Percentiles rank a stretch among this genome's conserved stretches.
Evolutionary conservation across 2,888 invertebrate genomes (phyloP).

Genomic region (Phalera bucephala): DNA sequence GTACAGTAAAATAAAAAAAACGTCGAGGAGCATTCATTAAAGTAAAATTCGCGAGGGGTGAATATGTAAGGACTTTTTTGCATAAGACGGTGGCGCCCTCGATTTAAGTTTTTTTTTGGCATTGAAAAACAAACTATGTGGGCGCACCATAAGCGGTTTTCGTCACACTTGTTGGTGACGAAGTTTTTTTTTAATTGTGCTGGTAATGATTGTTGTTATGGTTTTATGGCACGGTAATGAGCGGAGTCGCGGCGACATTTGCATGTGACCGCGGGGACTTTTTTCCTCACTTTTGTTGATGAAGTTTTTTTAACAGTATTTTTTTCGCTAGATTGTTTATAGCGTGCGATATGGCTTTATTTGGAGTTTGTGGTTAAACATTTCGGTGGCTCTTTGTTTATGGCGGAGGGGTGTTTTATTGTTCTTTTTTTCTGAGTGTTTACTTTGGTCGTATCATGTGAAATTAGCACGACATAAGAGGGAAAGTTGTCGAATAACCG

Average conservation of each 20-base stretch:
- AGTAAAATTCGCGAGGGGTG: constrained; percentile 81
- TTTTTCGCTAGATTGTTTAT: constrained; percentile 63
- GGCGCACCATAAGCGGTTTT: constrained; percentile 79
- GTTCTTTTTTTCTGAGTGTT: constrained; percentile 60
- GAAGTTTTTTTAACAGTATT: constrained; percentile 68
- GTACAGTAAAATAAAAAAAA: constrained; percentile 64
- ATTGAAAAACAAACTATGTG: constrained; percentile 75
- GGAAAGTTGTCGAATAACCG: constrained; percentile 13
- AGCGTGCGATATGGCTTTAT: constrained; percentile 68
- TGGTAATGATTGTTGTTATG: constrained; percentile 79
- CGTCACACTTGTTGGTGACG: constrained; percentile 75
- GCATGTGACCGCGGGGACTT: constrained; percentile 75
- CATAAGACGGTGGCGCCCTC: constrained; percentile 80
- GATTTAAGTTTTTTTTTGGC: constrained; percentile 63
- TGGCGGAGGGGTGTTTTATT: constrained; percentile 66
- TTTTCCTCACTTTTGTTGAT: constrained; percentile 72
- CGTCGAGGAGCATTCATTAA: constrained; percentile 77
- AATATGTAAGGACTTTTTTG: constrained; percentile 82
- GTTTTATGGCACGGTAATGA: constrained; percentile 77
- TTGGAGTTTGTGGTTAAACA: constrained; percentile 77
- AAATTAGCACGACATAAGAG: constrained; percentile 43
- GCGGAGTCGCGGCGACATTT: constrained; percentile 72
- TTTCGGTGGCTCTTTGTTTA: constrained; percentile 74
- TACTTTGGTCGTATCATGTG: constrained; percentile 42
- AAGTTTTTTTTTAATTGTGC: constrained; percentile 78